Conservation (phyloP, 2,113 vertebrate genomes). For the Hemicordylus capensis region DNA sequence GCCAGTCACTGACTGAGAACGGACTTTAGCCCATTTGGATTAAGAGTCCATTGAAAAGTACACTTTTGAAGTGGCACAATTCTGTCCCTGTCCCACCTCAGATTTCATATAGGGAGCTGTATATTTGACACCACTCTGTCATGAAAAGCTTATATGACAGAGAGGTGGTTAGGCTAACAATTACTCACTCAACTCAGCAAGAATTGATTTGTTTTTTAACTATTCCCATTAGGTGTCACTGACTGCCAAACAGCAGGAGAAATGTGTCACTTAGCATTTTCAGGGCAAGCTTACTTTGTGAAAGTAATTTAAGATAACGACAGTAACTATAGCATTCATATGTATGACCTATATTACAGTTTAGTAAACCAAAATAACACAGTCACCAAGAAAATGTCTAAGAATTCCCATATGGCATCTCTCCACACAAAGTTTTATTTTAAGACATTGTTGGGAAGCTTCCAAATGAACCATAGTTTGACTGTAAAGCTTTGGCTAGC, state of each 20-base stretch:
- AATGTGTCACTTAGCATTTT: neutral
- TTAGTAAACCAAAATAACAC: slow-evolving; percentile 67
- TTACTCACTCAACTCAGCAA: neutral
- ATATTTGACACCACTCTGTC: neutral
- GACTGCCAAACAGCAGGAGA: neutral
- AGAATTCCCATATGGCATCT: slow-evolving; percentile 55
- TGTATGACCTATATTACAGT: slow-evolving; percentile 46
- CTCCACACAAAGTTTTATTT: slow-evolving; percentile 43
- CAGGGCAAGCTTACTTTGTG: neutral
- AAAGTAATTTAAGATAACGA: neutral
- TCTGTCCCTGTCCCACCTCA: no score
- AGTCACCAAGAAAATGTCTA: slow-evolving; percentile 48
- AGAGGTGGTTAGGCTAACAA: neutral
- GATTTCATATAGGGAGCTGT: neutral
- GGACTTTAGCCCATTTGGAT: neutral
- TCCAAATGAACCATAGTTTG: slow-evolving; percentile 28
- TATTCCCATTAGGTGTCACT: neutral
- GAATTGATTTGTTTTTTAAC: neutral
- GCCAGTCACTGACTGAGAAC: no score
- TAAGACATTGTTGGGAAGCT: slow-evolving; percentile 16
- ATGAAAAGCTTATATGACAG: neutral
- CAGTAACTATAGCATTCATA: neutral
- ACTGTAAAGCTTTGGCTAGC: slow-evolving; percentile 31
- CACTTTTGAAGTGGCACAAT: neutral
- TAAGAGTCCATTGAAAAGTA: neutral